A percentile compares a stretch with the other conserved stretches of the same genome.
These are phyloP conservation scores for Eurytoma adleriae DNA, from an alignment of 2,888 invertebrate species.

Conservation along the genomic window DNA sequence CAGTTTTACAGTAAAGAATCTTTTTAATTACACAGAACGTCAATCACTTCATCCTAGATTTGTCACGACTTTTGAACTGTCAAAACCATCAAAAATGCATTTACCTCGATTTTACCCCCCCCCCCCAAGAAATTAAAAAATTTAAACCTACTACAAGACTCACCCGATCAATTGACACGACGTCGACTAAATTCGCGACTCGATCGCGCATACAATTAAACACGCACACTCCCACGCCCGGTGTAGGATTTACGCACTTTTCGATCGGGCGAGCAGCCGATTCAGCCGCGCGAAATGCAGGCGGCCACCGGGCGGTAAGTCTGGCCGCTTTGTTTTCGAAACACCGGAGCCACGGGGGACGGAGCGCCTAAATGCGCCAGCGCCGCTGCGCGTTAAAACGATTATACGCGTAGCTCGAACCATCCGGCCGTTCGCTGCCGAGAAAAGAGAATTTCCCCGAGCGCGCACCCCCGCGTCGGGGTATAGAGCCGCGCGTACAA, in stretches of 20 bases:
- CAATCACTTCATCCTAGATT: no score
- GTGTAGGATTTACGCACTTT: neutral
- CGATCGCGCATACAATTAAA: neutral
- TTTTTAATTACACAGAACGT: no score
- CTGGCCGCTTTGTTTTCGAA: constrained; percentile 30
- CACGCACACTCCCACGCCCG: neutral
- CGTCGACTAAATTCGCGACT: no score
- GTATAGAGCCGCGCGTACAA: neutral
- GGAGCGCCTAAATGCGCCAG: neutral
- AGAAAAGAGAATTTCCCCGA: constrained; percentile 43
- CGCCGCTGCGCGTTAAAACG: constrained; percentile 57
- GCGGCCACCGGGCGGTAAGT: constrained; percentile 8
- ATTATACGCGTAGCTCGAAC: constrained; percentile 58
- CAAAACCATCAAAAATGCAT: no score
- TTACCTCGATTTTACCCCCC: no score
- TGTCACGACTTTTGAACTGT: no score
- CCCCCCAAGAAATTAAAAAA: no score
- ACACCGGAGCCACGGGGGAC: neutral
- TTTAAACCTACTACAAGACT: no score
- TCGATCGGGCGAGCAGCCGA: neutral
- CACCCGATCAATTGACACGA: no score
- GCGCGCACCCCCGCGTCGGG: neutral
- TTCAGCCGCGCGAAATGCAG: neutral
- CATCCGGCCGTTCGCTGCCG: constrained; percentile 36
- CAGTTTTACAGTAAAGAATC: no score